Base-by-base conservation (phyloP, 2,888 invertebrate species). In the Stegophylla sp. region DNA sequence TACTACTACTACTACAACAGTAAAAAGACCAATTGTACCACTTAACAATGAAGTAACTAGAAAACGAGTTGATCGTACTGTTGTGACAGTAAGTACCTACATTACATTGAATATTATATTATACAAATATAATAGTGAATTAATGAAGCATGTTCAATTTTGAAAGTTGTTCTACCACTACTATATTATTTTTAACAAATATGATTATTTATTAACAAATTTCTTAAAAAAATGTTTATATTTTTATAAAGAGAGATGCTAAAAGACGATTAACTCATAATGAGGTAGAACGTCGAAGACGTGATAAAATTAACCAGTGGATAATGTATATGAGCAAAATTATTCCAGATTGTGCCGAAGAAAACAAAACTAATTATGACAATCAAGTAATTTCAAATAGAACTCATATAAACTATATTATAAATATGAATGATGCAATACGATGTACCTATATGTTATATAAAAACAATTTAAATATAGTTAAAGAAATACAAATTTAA, bases 271-370 rank as follows among this genome's bases (percentile, higher is more conserved):
- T 95, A 3, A 97, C 96, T 26, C 97, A 97, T 87, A 97, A 97
- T 86, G 97, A 97, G 89, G 97, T 98, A 1, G 97, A 98, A 87
- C 90, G 97, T 84, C 89, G 97, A 83, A 89, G 98, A 66, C 88
- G 98, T 84, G 97, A 97, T 86, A 98, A 97, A 89, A 98, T 98
- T 83, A 98, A 98, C 87, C 95, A 92, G 86, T 98, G 97, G 97
- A 98, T 98, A 84, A 92, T 94, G 73, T 95, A 95, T 87, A 88
- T 98, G 82, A 94, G 96, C 1, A 94, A 95, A 86, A 91, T 97
- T 83, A 93, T 98, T 76, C 97, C 97, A 1, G 92, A 92, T 69
- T 82, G 83, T 73, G 82, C 77, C 43, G 82, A 83, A 51, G 82
- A 82, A 79, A 79, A 67, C 23, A 81, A 83, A n/a, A 82, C 77